Evolutionary conservation across 2,113 vertebrate species (phyloP).

Genomic region (Sardina pilchardus): DNA sequence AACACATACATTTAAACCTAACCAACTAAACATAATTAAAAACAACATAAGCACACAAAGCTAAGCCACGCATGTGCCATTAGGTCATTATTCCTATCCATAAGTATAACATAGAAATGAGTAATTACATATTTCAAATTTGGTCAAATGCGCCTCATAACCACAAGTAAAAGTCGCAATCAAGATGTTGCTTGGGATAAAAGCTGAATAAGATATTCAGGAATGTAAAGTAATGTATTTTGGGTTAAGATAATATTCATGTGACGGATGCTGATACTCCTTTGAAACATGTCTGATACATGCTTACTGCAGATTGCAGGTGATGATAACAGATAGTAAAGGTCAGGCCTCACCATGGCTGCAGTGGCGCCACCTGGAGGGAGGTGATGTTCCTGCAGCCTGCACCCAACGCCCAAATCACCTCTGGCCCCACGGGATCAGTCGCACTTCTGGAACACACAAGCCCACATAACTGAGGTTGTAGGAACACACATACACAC

Average conservation of each 20-base stretch:
- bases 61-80: not conserved
- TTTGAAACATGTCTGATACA: not conserved
- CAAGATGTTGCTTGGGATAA: not conserved
- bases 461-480: not conserved
- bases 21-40: not conserved
- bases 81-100: not conserved
- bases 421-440: conserved; percentile 85
- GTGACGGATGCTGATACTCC: not conserved
- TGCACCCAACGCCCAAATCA: conserved; percentile 91
- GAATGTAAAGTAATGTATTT: not conserved
- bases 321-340: not conserved
- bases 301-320: too few species aligned
- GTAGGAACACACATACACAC: not conserved
- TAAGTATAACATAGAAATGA: not conserved
- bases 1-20: not conserved
- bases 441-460: conserved; percentile 79
- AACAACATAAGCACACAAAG: not conserved
- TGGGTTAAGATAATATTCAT: conserved; percentile 4
- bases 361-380: conserved; percentile 86
- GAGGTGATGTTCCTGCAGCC: conserved; percentile 91
- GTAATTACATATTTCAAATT: not conserved
- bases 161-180: not conserved
- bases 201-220: not conserved
- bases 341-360: conserved; percentile 81
- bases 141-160: not conserved